phyloP scores from a whole-genome alignment of 2,113 vertebrate species.

The Strix uralensis region DNA sequence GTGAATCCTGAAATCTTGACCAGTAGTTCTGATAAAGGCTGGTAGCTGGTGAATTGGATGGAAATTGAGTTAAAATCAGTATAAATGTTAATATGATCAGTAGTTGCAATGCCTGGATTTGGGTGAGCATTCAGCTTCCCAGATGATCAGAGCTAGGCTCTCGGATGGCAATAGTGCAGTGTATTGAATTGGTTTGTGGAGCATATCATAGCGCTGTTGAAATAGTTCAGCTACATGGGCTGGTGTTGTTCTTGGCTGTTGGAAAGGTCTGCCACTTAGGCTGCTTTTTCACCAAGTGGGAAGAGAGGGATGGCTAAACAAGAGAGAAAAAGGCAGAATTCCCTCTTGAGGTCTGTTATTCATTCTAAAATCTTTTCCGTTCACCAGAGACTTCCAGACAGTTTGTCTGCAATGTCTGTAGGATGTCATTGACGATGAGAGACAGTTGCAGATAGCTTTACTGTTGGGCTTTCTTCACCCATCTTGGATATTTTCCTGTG shows the following conservation, averaged over 20 bases:
- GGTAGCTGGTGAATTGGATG: neutral
- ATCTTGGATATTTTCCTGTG: neutral
- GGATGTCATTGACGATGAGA: neutral
- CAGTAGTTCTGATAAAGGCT: neutral
- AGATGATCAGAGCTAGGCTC: neutral
- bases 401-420: neutral
- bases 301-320: neutral
- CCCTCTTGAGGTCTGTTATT: neutral
- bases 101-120: neutral
- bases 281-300: neutral
- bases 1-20: neutral
- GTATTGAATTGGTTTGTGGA: neutral
- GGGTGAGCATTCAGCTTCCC: neutral
- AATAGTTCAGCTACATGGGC: neutral
- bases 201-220: neutral
- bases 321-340: neutral
- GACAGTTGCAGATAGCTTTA: neutral
- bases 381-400: neutral
- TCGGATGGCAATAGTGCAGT: rapidly evolving
- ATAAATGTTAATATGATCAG: neutral
- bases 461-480: neutral
- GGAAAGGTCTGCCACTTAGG: neutral
- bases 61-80: neutral
- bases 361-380: neutral
- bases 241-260: neutral